A percentile compares a stretch with the other conserved stretches of the same genome.
Conservation (phyloP, 1,140 invertebrate genomes). For the Octopus bimaculoides region DNA sequence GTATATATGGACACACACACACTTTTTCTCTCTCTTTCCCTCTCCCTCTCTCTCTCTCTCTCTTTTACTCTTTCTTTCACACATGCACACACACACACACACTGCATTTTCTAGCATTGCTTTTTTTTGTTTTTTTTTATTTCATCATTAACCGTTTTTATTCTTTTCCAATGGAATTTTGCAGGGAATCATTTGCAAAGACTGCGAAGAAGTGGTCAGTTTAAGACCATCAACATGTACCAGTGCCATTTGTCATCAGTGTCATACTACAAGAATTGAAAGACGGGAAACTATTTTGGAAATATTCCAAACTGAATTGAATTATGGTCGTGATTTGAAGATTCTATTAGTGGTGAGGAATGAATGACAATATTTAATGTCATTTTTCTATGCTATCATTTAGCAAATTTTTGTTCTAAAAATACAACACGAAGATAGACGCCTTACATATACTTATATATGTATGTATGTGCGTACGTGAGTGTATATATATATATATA, state of each 20-base stretch:
- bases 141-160: not conserved
- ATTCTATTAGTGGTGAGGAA: slow-evolving; percentile 67
- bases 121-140: not conserved
- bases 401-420: no score
- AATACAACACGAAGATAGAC: no score
- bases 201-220: not conserved
- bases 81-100: no score
- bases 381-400: not conserved
- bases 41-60: no score
- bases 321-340: slow-evolving; percentile 87
- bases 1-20: no score
- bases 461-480: no score
- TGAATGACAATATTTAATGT: not conserved
- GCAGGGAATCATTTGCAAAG: slow-evolving; percentile 7
- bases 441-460: no score
- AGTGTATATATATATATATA: no score
- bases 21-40: no score
- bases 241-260: slow-evolving; percentile 19
- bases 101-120: no score
- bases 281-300: slow-evolving; percentile 92
- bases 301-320: slow-evolving; percentile 94
- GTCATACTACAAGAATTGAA: slow-evolving; percentile 52
- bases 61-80: no score
- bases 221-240: not conserved
- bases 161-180: not conserved